phyloP scores from a whole-genome alignment of 2,797 vertebrate species.

The Neoniphon sammara region DNA sequence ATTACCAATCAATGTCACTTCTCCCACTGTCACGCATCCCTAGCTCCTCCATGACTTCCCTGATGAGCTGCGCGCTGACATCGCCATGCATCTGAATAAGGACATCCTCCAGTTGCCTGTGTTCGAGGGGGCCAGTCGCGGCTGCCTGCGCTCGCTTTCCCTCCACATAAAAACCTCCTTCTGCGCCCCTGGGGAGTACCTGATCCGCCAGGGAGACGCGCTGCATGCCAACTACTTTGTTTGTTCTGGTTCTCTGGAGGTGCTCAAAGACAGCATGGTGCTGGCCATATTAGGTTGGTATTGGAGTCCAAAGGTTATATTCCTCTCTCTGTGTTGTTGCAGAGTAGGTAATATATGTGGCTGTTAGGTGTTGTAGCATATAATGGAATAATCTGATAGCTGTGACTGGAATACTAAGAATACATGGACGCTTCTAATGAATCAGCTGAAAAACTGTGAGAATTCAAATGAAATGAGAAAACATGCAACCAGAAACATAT shows the following conservation, averaged over 20 bases:
- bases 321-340: background rate
- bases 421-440: background rate
- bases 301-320: background rate
- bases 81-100: conserved; percentile 98
- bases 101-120: conserved; percentile 96
- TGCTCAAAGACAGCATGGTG: conserved; percentile 93
- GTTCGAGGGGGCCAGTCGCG: conserved; percentile 92
- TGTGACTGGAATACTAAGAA: background rate
- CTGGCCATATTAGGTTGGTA: conserved; percentile 94
- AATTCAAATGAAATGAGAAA: background rate
- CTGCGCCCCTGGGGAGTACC: conserved; percentile 95
- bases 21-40: conserved; percentile 56
- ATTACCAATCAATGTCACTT: conserved; percentile 63
- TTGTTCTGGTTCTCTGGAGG: conserved; percentile 95
- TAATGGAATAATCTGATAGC: background rate
- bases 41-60: conserved; percentile 98
- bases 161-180: conserved; percentile 97
- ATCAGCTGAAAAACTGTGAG: background rate
- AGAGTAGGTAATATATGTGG: background rate
- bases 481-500: background rate
- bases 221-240: conserved; percentile 96
- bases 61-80: conserved; percentile 94
- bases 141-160: conserved; percentile 94
- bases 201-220: conserved; percentile 93
- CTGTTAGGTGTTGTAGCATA: background rate